A percentile compares a stretch with the other conserved stretches of the same genome.
Evolutionary conservation across 2,113 vertebrate species (phyloP).

Genomic region (Hirundichthys speculiger): DNA sequence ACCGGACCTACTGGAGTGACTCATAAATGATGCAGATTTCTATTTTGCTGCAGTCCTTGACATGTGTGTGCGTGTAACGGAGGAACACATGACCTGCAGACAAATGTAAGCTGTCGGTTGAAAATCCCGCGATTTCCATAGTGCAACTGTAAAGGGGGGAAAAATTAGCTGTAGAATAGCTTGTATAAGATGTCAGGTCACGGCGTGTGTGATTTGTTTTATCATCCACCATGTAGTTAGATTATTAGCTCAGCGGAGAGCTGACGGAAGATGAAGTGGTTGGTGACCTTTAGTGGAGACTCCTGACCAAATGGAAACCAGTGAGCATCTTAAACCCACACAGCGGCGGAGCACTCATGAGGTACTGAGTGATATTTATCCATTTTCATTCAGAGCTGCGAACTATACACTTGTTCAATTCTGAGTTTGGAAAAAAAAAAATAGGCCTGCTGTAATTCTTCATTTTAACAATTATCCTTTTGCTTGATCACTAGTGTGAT

Average conservation of each 20-base stretch:
- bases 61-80: conserved; percentile 27
- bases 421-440: no score
- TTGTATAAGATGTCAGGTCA: no score
- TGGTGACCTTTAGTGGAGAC: neutral
- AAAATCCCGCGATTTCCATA: conserved; percentile 11
- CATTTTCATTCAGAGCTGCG: no score
- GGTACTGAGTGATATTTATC: no score
- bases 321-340: conserved; percentile 2
- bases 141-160: neutral
- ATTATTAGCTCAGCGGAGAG: neutral
- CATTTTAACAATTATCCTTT: no score
- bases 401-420: no score
- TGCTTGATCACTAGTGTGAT: no score
- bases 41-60: conserved; percentile 40
- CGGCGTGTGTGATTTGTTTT: no score
- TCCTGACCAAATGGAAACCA: neutral
- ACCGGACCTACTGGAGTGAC: conserved; percentile 6
- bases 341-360: neutral
- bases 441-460: no score
- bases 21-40: conserved; percentile 63
- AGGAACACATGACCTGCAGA: no score
- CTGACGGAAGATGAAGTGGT: conserved; percentile 8
- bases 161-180: no score
- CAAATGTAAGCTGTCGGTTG: conserved; percentile 1
- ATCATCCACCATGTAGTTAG: no score